Evolutionary conservation across 2,888 invertebrate species (phyloP), one percentile per base, ranked within the genome.

Genomic region (Drosophila robusta): DNA sequence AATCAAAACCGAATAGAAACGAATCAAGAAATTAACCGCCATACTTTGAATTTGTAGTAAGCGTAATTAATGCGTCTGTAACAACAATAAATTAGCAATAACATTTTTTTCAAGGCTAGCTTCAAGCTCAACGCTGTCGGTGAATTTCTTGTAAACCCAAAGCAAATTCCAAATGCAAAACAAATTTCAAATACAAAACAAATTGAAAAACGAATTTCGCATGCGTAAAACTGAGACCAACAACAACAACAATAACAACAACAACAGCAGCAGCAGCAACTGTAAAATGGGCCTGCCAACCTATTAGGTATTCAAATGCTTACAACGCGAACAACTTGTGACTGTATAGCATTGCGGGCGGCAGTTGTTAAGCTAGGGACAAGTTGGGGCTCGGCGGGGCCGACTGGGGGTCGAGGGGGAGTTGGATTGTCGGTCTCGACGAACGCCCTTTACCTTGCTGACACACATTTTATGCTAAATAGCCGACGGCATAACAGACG

Each of bases 361-460:
- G 51, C 7, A 45, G 55, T 29, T n/a, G 36, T 34, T 9, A 7
- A 5, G 5, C 3, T 14, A 4, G 6, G 12, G 18, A 0, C 32
- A 32, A 7, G 29, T 24, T 5, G 45, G 3, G 0, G 49, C 9
- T 5, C 0, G 60, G 18, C 26, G 0, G 60, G 18, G 29, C 22
- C 26, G 34, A 9, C 34, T 8, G 68, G 8, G 41, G 32, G 42
- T 34, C 11, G 18, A 18, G 18, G 18, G 18, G 47, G 58, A 18
- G 45, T 32, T 49, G 52, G 42, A 18, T 52, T 39, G 56, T 62
- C 38, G 57, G 63, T 38, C 50, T 34, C 65, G 63, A 62, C 66
- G 86, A 74, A 76, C 89, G 91, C 90, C 90, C 91, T 91, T 90
- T 91, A 90, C 90, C 90, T 91, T 90, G 90, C 90, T 90, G 90